Conservation (phyloP, 1,140 invertebrate species). For the Drosophila persimilis region DNA sequence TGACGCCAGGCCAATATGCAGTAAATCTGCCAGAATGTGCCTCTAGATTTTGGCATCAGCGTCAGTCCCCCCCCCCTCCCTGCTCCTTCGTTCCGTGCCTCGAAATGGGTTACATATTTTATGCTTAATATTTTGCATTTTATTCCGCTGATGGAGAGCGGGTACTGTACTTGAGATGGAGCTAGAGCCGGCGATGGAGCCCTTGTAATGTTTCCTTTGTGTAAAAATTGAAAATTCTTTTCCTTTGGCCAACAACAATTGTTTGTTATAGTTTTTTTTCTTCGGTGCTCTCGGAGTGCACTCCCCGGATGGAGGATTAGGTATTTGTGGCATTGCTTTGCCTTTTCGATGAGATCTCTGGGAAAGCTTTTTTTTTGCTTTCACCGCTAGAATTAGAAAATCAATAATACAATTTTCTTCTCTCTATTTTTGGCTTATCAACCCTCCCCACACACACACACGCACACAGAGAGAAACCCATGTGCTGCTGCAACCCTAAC, state of each 20-base stretch:
- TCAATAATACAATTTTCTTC: constrained; percentile 37
- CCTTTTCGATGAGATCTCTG: too few relatives aligned
- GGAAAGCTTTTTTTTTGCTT: not conserved
- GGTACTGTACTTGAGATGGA: constrained; percentile 65
- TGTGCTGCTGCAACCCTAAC: constrained; percentile 58
- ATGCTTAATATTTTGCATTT: constrained; percentile 82
- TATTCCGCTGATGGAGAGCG: constrained; percentile 49
- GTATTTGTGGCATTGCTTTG: too few relatives aligned
- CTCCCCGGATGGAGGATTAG: not conserved
- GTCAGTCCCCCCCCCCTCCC: constrained; percentile 21
- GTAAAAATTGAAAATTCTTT: constrained; percentile 69
- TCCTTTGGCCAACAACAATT: constrained; percentile 33
- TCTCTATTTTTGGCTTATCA: constrained; percentile 55
- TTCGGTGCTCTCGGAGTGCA: not conserved
- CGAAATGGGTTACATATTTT: constrained; percentile 82
- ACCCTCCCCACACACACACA: constrained; percentile 35
- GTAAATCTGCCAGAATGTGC: constrained; percentile 82
- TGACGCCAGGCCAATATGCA: constrained; percentile 82
- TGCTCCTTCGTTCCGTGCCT: not conserved
- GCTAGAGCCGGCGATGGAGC: constrained; percentile 8
- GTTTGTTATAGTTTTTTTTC: constrained; percentile 47
- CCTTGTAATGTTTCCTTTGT: constrained; percentile 5
- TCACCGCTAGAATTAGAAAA: constrained; percentile 18
- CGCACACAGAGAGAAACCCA: not conserved
- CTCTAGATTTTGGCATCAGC: constrained; percentile 76